phyloP scores from a whole-genome alignment of 2,888 invertebrate species.

The Eulithis testata region DNA sequence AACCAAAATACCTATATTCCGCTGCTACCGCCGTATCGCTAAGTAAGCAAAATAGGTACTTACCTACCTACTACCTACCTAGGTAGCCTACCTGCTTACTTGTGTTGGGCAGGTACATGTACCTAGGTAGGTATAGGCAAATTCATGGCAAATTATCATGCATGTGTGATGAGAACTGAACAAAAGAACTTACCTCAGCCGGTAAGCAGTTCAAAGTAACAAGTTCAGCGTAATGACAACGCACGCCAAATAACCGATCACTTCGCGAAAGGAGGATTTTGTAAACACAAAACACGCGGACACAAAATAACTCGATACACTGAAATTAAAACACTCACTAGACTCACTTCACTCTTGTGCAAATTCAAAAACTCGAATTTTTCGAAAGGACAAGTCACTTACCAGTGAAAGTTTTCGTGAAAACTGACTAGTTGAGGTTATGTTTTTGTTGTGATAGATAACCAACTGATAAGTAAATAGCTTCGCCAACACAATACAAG shows the following conservation, averaged over 20 bases:
- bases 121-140: too few species aligned
- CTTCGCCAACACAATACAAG: not conserved
- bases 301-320: slow-evolving; percentile 21
- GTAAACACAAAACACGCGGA: slow-evolving; percentile 65
- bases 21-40: too few species aligned
- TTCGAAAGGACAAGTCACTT: slow-evolving; percentile 36
- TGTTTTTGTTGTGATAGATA: slow-evolving; percentile 64
- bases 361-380: slow-evolving; percentile 14
- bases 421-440: slow-evolving; percentile 64
- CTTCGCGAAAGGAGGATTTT: slow-evolving; percentile 65
- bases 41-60: not conserved
- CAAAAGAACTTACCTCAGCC: slow-evolving; percentile 49
- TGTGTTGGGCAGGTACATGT: too few species aligned
- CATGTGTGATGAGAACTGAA: slow-evolving; percentile 15
- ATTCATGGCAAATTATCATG: not conserved
- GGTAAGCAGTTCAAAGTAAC: slow-evolving; percentile 56
- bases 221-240: slow-evolving; percentile 65
- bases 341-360: slow-evolving; percentile 13
- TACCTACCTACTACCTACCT: too few species aligned
- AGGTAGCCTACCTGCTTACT: not conserved
- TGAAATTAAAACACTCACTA: slow-evolving; percentile 21
- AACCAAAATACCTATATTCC: too few species aligned
- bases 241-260: slow-evolving; percentile 56
- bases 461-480: slow-evolving; percentile 13
- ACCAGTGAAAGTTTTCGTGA: slow-evolving; percentile 65